Conservation (phyloP, 1,140 invertebrate species). For the Cecropterus lyciades region DNA sequence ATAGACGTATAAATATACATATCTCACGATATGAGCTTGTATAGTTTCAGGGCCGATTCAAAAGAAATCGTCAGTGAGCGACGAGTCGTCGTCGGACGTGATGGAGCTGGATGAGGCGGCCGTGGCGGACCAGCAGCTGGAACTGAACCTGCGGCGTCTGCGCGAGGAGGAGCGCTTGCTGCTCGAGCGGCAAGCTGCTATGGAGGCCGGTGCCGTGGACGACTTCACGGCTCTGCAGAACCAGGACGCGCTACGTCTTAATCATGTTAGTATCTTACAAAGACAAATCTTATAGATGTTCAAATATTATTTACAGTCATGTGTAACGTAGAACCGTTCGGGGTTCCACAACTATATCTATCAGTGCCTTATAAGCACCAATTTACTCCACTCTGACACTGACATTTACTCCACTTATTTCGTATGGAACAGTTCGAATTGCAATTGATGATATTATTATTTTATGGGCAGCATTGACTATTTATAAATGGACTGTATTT, state of each 20-base stretch:
- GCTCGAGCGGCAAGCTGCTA: conserved; percentile 58
- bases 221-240: conserved; percentile 88
- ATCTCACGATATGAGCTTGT: conserved; percentile 10
- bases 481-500: no score
- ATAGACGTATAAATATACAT: no score
- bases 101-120: conserved; percentile 97
- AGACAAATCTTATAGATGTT: no score
- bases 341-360: no score
- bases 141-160: conserved; percentile 84
- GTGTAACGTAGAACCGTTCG: no score
- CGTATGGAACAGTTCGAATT: no score
- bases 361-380: no score
- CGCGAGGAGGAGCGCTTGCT: conserved; percentile 89
- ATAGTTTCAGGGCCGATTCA: conserved; percentile 87
- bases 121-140: conserved; percentile 87
- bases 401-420: no score
- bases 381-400: no score
- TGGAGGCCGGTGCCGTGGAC: conserved; percentile 60
- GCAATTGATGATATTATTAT: no score
- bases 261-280: conserved; percentile 54
- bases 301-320: no score
- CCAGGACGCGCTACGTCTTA: conserved; percentile 69
- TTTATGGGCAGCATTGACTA: no score
- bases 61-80: conserved; percentile 94
- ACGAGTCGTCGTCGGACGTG: conserved; percentile 97